Conservation (phyloP, 2,797 vertebrate species). For the Chaenodraco wilsoni region DNA sequence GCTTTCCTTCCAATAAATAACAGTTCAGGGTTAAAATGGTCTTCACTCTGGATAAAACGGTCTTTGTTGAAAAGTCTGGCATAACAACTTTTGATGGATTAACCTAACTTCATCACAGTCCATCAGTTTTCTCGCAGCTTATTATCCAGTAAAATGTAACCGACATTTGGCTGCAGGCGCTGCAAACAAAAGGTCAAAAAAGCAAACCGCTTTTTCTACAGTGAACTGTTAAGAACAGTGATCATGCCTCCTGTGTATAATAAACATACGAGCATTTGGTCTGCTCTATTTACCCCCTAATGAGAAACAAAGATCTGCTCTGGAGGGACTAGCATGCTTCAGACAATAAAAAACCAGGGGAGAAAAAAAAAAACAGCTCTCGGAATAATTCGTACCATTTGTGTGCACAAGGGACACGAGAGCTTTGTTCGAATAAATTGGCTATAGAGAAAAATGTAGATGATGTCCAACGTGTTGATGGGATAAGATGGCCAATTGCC, state of each 20-base stretch:
- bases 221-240: conserved; percentile 70
- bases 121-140: conserved; percentile 40
- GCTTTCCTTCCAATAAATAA: conserved; percentile 15
- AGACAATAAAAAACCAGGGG: conserved; percentile 73
- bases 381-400: conserved; percentile 81
- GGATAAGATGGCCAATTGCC: conserved; percentile 63
- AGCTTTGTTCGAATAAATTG: conserved; percentile 74
- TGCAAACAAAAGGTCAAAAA: conserved; percentile 71
- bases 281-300: conserved; percentile 80
- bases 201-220: conserved; percentile 61
- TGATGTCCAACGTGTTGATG: conserved; percentile 68
- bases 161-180: conserved; percentile 62
- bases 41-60: conserved; percentile 24
- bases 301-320: conserved; percentile 83
- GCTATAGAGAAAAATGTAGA: conserved; percentile 59
- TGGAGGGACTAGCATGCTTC: conserved; percentile 76
- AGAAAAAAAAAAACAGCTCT: conserved; percentile 54
- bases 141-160: conserved; percentile 59
- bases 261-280: conserved; percentile 80
- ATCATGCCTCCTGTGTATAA: conserved; percentile 78
- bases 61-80: conserved; percentile 32
- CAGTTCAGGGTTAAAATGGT: neutral
- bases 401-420: conserved; percentile 65
- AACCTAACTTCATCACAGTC: conserved; percentile 29
- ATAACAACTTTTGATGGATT: conserved; percentile 42